Conservation (phyloP, 2,888 invertebrate species). For the Idaea dimidiata region DNA sequence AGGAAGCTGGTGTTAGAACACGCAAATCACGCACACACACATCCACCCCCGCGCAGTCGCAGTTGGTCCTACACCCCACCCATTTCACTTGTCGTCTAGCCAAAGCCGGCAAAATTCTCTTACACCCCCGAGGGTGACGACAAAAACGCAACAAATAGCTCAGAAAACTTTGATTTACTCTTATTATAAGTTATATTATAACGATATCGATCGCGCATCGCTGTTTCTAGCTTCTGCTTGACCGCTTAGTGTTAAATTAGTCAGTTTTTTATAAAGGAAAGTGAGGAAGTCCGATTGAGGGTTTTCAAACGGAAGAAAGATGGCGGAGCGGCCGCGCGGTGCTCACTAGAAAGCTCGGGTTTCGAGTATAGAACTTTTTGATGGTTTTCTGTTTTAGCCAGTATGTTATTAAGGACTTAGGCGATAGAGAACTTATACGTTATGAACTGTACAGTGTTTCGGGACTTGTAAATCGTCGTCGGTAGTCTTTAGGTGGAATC, state of each 20-base stretch:
- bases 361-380: slow-evolving; percentile 12
- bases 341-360: slow-evolving; percentile 30
- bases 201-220: slow-evolving; percentile 35
- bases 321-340: slow-evolving; percentile 59
- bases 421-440: slow-evolving; percentile 18
- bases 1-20: slow-evolving; percentile 48
- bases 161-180: slow-evolving; percentile 41
- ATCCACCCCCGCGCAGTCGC: slow-evolving; percentile 65
- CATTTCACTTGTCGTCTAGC: slow-evolving; percentile 54
- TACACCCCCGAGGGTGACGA: slow-evolving; percentile 67
- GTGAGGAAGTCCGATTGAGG: slow-evolving; percentile 39
- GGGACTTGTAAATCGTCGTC: slow-evolving; percentile 60
- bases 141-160: slow-evolving; percentile 71
- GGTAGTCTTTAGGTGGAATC: slow-evolving; percentile 17
- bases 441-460: slow-evolving; percentile 39
- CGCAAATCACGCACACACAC: slow-evolving; percentile 66
- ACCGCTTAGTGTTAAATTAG: slow-evolving; percentile 53
- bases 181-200: slow-evolving; percentile 39
- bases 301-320: slow-evolving; percentile 54
- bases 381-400: slow-evolving; percentile 25
- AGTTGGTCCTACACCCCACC: slow-evolving; percentile 64
- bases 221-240: slow-evolving; percentile 53
- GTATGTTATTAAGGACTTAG: slow-evolving; percentile 56
- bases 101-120: slow-evolving; percentile 73
- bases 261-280: slow-evolving; percentile 30